These are phyloP conservation scores for Malurus melanocephalus DNA, from an alignment of 2,113 vertebrate species.

Conservation along the genomic window DNA sequence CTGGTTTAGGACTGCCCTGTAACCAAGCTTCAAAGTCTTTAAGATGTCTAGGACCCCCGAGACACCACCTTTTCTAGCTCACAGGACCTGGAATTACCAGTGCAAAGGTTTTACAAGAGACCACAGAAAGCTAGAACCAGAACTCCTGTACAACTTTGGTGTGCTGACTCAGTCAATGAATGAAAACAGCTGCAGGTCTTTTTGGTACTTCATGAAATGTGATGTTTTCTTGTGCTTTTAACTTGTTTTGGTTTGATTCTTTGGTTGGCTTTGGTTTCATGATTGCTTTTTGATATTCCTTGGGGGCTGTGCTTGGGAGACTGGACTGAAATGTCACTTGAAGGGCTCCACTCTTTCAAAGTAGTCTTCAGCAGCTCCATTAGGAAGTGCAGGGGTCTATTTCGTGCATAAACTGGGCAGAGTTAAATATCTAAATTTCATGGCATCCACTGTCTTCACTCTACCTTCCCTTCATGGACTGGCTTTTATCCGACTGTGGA, in stretches of 20 bases:
- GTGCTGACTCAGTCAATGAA: not conserved
- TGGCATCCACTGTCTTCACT: not conserved
- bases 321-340: not conserved
- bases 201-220: not conserved
- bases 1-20: not conserved
- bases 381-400: not conserved
- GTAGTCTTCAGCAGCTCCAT: not conserved
- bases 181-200: not conserved
- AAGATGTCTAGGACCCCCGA: not conserved
- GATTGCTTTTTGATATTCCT: not conserved
- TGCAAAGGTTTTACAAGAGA: not conserved
- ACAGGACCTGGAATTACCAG: not conserved
- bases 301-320: not conserved
- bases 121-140: not conserved
- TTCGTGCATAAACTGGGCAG: not conserved
- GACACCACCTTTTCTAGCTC: not conserved
- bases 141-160: not conserved
- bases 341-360: not conserved
- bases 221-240: not conserved
- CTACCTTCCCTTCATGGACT: not conserved
- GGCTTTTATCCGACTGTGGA: not conserved
- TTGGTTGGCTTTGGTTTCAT: not conserved
- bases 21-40: not conserved
- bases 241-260: not conserved
- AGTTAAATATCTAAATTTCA: not conserved